Percentiles rank a stretch among this genome's conserved stretches.
Evolutionary conservation across 92 coral and sea anemone species (phyloP).

Genomic region (Metridium senile): DNA sequence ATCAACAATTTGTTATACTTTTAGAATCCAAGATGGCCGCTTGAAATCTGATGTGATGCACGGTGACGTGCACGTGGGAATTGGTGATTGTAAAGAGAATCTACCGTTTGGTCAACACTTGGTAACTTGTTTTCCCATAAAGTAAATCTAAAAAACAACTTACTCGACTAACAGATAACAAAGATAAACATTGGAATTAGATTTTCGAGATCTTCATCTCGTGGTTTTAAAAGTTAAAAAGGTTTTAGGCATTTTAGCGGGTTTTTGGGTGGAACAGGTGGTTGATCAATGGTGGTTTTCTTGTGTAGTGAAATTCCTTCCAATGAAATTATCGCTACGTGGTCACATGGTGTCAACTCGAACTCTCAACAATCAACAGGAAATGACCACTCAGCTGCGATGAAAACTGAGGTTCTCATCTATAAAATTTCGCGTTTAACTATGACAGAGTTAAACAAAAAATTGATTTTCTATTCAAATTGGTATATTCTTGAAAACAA

Average conservation of each 20-base stretch:
- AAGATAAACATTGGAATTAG: neutral
- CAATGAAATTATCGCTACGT: slow-evolving; percentile 36
- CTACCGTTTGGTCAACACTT: slow-evolving; percentile 29
- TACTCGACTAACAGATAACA: neutral
- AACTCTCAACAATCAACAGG: slow-evolving; percentile 22
- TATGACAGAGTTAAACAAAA: slow-evolving; percentile 4
- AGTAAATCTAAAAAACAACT: neutral
- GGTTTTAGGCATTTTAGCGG: neutral
- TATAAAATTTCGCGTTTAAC: slow-evolving; percentile 1
- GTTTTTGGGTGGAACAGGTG: slow-evolving; percentile 17
- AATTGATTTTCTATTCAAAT: neutral
- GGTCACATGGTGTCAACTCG: slow-evolving; percentile 26
- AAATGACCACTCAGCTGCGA: slow-evolving; percentile 36
- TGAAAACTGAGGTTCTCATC: neutral
- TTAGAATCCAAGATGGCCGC: slow-evolving; percentile 92
- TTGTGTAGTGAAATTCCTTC: slow-evolving; percentile 11
- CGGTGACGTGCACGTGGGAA: slow-evolving; percentile 98
- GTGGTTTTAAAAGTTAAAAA: neutral
- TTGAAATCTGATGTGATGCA: slow-evolving; percentile 57
- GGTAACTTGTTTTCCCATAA: neutral
- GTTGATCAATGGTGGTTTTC: slow-evolving; percentile 26
- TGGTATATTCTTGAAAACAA: neutral
- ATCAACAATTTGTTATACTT: slow-evolving; percentile 62
- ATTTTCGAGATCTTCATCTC: neutral
- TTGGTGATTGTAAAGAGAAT: slow-evolving; percentile 37